Evolutionary conservation across 2,113 vertebrate species (phyloP).

Genomic region (Oenanthe melanoleuca): DNA sequence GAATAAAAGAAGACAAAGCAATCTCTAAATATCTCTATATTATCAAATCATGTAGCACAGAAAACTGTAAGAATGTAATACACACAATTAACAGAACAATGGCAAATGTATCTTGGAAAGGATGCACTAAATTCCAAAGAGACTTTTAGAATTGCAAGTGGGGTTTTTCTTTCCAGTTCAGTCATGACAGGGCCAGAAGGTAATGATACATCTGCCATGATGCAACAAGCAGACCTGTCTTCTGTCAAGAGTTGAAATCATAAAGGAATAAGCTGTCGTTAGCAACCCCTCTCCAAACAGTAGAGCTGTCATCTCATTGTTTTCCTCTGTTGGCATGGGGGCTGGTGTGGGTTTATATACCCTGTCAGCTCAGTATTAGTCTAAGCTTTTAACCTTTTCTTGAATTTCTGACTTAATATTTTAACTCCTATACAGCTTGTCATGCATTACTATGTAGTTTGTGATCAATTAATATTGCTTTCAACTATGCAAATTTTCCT

Average conservation of each 20-base stretch:
- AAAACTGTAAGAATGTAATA: neutral
- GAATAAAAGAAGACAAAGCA: neutral
- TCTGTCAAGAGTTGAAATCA: constrained; percentile 95
- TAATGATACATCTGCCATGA: constrained; percentile 95
- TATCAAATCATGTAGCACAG: neutral
- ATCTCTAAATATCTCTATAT: constrained; percentile 22
- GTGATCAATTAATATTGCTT: neutral
- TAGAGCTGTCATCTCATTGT: constrained; percentile 89
- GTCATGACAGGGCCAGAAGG: constrained; percentile 93
- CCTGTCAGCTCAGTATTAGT: constrained; percentile 74
- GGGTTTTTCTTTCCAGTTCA: constrained; percentile 73
- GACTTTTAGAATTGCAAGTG: constrained; percentile 69
- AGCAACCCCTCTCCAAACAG: constrained; percentile 88
- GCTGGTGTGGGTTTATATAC: constrained; percentile 74
- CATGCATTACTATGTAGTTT: neutral
- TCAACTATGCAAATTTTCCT: neutral
- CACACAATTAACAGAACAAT: constrained; percentile 23
- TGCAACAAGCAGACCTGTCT: constrained; percentile 93
- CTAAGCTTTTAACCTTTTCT: constrained; percentile 75
- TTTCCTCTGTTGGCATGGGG: constrained; percentile 75
- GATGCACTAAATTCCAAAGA: constrained; percentile 62
- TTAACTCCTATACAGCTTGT: neutral
- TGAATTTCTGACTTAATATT: constrained; percentile 51
- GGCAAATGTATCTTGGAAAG: constrained; percentile 36
- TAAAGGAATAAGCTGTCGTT: constrained; percentile 97